Percentiles rank a stretch among this genome's conserved stretches.
phyloP scores from a whole-genome alignment of 2,113 vertebrate species.

The Formicarius rufipectus region DNA sequence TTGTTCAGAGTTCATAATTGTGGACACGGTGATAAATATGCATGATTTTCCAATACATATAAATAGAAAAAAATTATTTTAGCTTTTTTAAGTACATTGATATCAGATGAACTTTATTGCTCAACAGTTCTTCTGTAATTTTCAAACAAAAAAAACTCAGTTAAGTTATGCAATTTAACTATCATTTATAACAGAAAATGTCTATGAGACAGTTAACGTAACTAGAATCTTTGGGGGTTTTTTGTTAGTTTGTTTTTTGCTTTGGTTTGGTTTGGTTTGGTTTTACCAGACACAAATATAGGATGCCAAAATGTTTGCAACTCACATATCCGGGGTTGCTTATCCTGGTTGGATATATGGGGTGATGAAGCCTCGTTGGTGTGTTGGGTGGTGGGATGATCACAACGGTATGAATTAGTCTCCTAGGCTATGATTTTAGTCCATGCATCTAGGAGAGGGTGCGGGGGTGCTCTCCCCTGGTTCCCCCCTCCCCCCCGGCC shows the following conservation, averaged over 20 bases:
- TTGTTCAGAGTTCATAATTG: neutral
- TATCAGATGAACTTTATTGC: neutral
- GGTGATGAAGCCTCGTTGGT: too few species aligned
- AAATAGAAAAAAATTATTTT: neutral
- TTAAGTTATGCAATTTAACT: neutral
- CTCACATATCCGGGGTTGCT: neutral
- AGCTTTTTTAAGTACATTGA: neutral
- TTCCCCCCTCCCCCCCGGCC: too few species aligned
- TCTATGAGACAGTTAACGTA: neutral
- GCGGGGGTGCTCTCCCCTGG: too few species aligned
- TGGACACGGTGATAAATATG: neutral
- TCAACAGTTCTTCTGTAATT: neutral
- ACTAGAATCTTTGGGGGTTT: neutral
- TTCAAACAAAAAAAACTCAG: neutral
- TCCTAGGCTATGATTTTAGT: too few species aligned
- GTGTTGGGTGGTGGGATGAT: too few species aligned
- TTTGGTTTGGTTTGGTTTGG: too few species aligned
- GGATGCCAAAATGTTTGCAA: neutral
- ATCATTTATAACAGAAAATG: neutral
- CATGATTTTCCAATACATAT: neutral
- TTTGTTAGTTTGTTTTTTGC: too few species aligned
- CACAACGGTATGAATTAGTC: too few species aligned
- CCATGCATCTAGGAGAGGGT: too few species aligned
- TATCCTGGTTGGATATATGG: too few species aligned
- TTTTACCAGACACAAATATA: neutral